Evolutionary conservation across 2,888 invertebrate genomes (phyloP).

Genomic region (Syritta pipiens): DNA sequence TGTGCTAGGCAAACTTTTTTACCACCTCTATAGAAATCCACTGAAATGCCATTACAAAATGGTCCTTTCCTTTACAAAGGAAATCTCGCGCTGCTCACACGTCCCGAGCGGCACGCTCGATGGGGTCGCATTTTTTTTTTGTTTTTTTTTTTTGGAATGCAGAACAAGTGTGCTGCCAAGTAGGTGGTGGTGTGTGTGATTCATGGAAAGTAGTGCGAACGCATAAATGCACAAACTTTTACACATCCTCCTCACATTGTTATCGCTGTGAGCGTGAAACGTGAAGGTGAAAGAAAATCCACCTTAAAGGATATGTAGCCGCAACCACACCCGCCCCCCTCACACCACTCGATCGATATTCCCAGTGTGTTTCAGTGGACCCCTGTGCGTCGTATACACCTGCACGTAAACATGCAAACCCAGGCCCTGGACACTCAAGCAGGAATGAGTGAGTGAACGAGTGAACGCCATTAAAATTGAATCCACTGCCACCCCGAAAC

Average conservation of each 20-base stretch:
- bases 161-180: not conserved
- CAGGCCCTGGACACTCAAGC: constrained; percentile 44
- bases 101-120: not conserved
- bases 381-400: constrained; percentile 23
- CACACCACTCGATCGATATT: constrained; percentile 34
- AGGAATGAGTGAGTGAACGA: constrained; percentile 31
- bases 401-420: constrained; percentile 13
- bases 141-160: no score
- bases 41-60: constrained; percentile 46
- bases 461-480: constrained; percentile 55
- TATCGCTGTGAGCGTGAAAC: constrained; percentile 3
- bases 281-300: not conserved
- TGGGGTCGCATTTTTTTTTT: not conserved
- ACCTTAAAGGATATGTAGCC: constrained; percentile 32
- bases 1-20: constrained; percentile 17
- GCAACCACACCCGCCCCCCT: not conserved
- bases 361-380: constrained; percentile 14
- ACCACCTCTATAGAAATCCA: constrained; percentile 10
- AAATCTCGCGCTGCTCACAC: not conserved
- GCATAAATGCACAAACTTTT: constrained; percentile 20
- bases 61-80: constrained; percentile 45
- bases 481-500: constrained; percentile 42
- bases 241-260: constrained; percentile 9
- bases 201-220: constrained; percentile 3
- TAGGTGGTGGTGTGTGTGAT: constrained; percentile 2